Evolutionary conservation across 2,888 invertebrate genomes (phyloP), one percentile per base, ranked within the genome.

Genomic region (Graphium colonna): DNA sequence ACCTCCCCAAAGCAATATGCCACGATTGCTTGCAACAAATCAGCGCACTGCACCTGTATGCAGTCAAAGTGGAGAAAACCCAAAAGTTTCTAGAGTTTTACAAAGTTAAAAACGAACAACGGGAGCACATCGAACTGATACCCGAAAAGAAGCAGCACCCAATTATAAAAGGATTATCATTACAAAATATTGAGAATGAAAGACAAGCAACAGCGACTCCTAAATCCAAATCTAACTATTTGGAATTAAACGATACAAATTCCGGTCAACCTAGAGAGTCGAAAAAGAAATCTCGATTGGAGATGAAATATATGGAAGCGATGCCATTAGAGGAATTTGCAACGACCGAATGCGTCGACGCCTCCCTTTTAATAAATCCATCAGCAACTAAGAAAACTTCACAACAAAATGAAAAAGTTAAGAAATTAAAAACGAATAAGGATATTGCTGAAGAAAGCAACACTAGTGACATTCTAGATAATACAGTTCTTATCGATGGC

Each of bases 21-120:
- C 89, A 89, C 66, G 88, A 88, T 44, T 89, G 89, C 57, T 68
- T 88, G 28, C 85, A 85, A 63, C 87, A 88, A 71, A 74, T 89
- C n/a, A 67, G 77, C 16, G 65, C 71, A 10, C 66, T 86, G 57
- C 77, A 89, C 58, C 67, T 86, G 7, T 89, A 87, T 56, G 53
- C 81, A 5, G 79, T 88, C 4, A 86, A 88, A 75, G 87, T 89
- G 1, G 87, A 86, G 39, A 88, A 81, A 65, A 87, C 87, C 3
- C 88, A 89, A 74, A 87, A 82, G 54, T 88, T 88, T 62, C 66
- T 89, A 36, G 78, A 84, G 47, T 87, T 85, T 61, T 77, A 88
- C 62, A 83, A 74, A 72, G 52, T 66, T 18, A 89, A 88, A 73
- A 58, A 60, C 8, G 59, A 61, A 39, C 77, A 79, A 43, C 77